Evolutionary conservation across 2,888 invertebrate genomes (phyloP).

Genomic region (Drosophila fulvimacula): DNA sequence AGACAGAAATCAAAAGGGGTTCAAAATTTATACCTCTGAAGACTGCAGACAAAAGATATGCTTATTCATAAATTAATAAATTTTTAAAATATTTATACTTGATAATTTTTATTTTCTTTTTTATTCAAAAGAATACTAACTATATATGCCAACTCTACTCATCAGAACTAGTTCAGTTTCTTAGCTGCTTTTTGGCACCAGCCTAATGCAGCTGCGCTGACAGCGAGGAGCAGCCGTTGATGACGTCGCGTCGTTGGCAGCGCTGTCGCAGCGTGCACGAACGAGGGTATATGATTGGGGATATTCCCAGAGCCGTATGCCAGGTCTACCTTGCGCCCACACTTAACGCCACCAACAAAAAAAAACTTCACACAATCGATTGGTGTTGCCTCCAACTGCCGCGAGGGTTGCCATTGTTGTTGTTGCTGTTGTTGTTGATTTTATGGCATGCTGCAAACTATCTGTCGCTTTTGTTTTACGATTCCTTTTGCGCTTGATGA

Average conservation of each 20-base stretch:
- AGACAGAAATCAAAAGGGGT: no score
- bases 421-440: constrained; percentile 59
- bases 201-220: constrained; percentile 29
- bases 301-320: no score
- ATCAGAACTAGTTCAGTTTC: not conserved
- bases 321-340: constrained; percentile 46
- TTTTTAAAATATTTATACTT: no score
- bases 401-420: constrained; percentile 33
- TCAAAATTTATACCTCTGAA: no score
- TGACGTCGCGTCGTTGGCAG: constrained; percentile 49
- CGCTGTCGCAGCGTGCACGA: constrained; percentile 15
- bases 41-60: no score
- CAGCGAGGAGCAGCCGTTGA: constrained; percentile 42
- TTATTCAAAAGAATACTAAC: no score
- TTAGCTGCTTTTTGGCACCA: constrained; percentile 34
- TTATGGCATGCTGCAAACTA: constrained; percentile 72
- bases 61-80: no score
- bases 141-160: no score
- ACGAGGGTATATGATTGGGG: constrained; percentile 46
- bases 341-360: constrained; percentile 61
- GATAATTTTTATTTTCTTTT: not conserved
- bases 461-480: constrained; percentile 79
- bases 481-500: constrained; percentile 77
- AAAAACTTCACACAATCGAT: constrained; percentile 72
- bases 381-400: constrained; percentile 63